These are phyloP conservation scores for Gymnocypris eckloni DNA, from an alignment of 2,797 vertebrate genomes.

Conservation along the genomic window DNA sequence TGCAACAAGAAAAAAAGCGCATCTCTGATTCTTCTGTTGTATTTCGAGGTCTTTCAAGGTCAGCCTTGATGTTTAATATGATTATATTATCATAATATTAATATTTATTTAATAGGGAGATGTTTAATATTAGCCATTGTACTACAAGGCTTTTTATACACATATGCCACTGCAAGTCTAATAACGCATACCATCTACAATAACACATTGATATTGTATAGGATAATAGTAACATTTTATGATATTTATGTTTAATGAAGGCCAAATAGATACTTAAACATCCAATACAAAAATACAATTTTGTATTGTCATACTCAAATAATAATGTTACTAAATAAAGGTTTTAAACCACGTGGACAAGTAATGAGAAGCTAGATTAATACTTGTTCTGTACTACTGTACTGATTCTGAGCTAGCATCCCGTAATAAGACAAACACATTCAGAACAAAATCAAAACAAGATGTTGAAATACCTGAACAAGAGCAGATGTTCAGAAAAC, in stretches of 20 bases:
- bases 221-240: background rate
- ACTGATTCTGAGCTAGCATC: background rate
- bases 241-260: background rate
- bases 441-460: background rate
- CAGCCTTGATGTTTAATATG: background rate
- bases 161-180: background rate
- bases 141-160: background rate
- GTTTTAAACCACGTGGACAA: background rate
- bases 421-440: background rate
- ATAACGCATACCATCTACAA: background rate
- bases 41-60: background rate
- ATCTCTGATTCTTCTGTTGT: background rate
- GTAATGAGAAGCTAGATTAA: background rate
- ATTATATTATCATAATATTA: background rate
- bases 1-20: background rate
- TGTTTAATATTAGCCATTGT: background rate
- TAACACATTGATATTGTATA: background rate
- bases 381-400: background rate
- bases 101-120: background rate
- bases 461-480: conserved; percentile 18
- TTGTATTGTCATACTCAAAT: background rate
- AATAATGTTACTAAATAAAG: background rate
- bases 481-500: background rate
- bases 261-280: background rate
- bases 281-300: background rate